Evolutionary conservation across 2,797 vertebrate genomes (phyloP).

Genomic region (Falco berigora): DNA sequence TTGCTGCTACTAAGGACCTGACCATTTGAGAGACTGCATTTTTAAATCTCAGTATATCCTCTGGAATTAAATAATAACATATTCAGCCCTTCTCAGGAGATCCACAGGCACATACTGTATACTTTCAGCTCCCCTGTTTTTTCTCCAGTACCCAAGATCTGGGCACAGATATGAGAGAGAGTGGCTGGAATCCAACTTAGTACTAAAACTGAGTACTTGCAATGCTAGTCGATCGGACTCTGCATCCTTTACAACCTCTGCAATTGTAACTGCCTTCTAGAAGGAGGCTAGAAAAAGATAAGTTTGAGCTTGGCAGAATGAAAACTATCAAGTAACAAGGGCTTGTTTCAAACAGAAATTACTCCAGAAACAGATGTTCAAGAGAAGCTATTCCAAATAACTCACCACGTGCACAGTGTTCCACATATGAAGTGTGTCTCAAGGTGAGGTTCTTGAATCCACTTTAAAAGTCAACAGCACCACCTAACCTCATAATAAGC

Average conservation of each 20-base stretch:
- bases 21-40: background rate
- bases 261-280: background rate
- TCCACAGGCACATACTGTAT: accelerated
- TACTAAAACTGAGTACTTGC: background rate
- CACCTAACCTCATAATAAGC: background rate
- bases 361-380: background rate
- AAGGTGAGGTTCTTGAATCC: background rate
- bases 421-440: background rate
- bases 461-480: background rate
- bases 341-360: background rate
- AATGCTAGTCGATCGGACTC: background rate
- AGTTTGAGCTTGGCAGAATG: background rate
- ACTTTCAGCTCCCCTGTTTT: background rate
- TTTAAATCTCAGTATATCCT: background rate
- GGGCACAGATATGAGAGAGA: background rate
- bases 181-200: background rate
- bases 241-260: background rate
- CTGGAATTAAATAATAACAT: background rate
- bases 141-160: background rate
- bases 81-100: background rate
- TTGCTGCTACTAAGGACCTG: background rate
- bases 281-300: background rate
- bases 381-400: background rate
- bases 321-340: background rate
- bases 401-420: background rate